These are phyloP conservation scores for Drosophila tropicalis DNA, from an alignment of 1,140 invertebrate species.

Conservation along the genomic window DNA sequence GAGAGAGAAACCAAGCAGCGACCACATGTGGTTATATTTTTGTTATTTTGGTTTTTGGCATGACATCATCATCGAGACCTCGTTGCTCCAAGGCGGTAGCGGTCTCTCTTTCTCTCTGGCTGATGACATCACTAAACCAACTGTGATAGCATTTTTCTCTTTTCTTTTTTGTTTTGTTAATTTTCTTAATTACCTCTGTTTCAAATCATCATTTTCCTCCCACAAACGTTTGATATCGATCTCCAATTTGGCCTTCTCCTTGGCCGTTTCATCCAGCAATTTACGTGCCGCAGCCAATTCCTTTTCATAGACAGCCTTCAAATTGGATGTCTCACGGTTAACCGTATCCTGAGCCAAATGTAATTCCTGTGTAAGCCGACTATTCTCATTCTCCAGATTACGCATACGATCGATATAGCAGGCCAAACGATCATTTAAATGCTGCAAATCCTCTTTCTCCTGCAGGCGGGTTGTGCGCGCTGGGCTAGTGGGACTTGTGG, in stretches of 20 bases:
- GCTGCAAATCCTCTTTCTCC: constrained; percentile 96
- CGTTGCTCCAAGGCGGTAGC: constrained; percentile 4
- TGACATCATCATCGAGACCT: constrained; percentile 70
- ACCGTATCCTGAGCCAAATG: constrained; percentile 91
- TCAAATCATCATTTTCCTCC: constrained; percentile 94
- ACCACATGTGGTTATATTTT: constrained; percentile 55
- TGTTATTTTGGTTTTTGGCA: constrained; percentile 52
- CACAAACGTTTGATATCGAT: constrained; percentile 94
- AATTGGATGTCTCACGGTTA: constrained; percentile 92
- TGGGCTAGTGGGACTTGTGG: constrained; percentile 87
- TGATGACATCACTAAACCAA: constrained; percentile 69
- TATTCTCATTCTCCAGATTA: constrained; percentile 95
- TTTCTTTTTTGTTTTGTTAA: not conserved
- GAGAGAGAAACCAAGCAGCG: constrained; percentile 15
- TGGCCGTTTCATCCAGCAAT: constrained; percentile 94
- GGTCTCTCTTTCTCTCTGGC: not conserved
- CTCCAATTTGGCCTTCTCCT: constrained; percentile 93
- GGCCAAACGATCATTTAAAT: constrained; percentile 97
- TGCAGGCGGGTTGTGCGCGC: constrained; percentile 94
- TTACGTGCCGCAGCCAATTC: constrained; percentile 95
- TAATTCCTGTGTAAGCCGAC: constrained; percentile 91
- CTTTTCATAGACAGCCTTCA: constrained; percentile 96
- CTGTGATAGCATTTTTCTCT: constrained; percentile 1
- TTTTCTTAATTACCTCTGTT: constrained; percentile 86
- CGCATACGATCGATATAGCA: constrained; percentile 97